Evolutionary conservation across 2,888 invertebrate genomes (phyloP), one percentile per base, ranked within the genome.

Genomic region (Eupelmus urozonus): DNA sequence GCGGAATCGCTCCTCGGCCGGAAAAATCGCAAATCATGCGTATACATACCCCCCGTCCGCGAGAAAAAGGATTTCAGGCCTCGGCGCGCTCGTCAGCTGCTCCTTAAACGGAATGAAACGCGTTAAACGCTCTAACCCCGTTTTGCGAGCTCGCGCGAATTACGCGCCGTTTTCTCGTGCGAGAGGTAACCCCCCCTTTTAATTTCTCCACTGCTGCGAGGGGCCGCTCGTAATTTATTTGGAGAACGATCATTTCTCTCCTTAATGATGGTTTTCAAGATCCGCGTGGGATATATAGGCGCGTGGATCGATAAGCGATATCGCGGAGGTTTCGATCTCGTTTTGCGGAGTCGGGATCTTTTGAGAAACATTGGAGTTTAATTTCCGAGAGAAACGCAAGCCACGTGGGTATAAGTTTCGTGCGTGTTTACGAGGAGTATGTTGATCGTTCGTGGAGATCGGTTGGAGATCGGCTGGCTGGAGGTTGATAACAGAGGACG

Each of bases 161-260:
- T 57, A 63, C 62, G 51, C 67, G 23, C n/a, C 45, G 29, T 25
- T 55, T 62, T 72, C 34, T 55, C 16, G 57, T n/a, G 59, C n/a
- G n/a, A n/a, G n/a, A n/a, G n/a, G n/a, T n/a, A n/a, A n/a, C n/a
- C n/a, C n/a, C n/a, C 57, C 45, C 66, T 74, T 74, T 74, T 74
- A 74, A 74, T 74, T 74, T 66, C 57, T 59, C 34, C n/a, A 1
- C 53, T 7, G 2, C n/a, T n/a, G n/a, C n/a, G n/a, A n/a, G n/a
- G n/a, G n/a, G n/a, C n/a, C n/a, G 34, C 25, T 63, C 34, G 63
- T 20, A 71, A 71, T 71, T 53, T 66, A 59, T 72, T 71, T 72
- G 18, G n/a, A 18, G n/a, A 45, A 40, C 29, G 63, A 57, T 77
- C 66, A 77, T 72, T 77, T 77, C 71, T 66, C 70, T 53, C 29